Conservation (phyloP, 1,140 invertebrate species). For the Drosophila prosaltans region DNA sequence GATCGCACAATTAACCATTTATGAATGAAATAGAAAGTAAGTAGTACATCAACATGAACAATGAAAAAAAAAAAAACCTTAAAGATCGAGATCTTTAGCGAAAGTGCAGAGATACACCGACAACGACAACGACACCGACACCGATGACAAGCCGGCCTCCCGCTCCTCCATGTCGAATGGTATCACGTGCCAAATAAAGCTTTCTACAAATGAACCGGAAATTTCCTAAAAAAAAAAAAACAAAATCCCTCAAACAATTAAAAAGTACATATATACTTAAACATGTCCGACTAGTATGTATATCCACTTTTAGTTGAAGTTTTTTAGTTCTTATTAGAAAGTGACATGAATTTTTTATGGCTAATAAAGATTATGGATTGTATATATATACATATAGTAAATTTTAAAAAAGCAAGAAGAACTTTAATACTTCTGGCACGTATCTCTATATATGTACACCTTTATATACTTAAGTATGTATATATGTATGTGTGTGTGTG, state of each 20-base stretch:
- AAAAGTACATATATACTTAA: slow-evolving; percentile 26
- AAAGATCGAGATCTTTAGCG: slow-evolving; percentile 62
- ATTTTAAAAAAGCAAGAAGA: not conserved
- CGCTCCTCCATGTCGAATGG: not conserved
- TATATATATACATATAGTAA: not conserved
- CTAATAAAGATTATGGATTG: not conserved
- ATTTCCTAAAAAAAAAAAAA: slow-evolving; percentile 45
- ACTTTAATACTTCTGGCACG: slow-evolving; percentile 4
- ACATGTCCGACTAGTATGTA: slow-evolving; percentile 11
- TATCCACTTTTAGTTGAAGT: slow-evolving; percentile 11
- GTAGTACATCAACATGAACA: slow-evolving; percentile 38
- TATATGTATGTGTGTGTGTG: no score
- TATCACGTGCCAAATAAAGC: slow-evolving; percentile 23
- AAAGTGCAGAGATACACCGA: slow-evolving; percentile 38
- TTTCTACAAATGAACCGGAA: slow-evolving; percentile 64
- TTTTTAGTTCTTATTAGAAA: slow-evolving; percentile 47
- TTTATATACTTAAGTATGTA: no score
- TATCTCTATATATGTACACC: not conserved
- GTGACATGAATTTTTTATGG: slow-evolving; percentile 19
- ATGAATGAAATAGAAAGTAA: slow-evolving; percentile 79
- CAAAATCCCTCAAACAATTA: not conserved
- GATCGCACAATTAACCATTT: slow-evolving; percentile 44
- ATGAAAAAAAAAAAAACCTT: slow-evolving; percentile 36
- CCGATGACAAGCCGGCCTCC: slow-evolving; percentile 4
- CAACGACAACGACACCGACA: no score